These are phyloP conservation scores for Syndactyla subalaris DNA, from an alignment of 2,797 vertebrate genomes.

Conservation along the genomic window DNA sequence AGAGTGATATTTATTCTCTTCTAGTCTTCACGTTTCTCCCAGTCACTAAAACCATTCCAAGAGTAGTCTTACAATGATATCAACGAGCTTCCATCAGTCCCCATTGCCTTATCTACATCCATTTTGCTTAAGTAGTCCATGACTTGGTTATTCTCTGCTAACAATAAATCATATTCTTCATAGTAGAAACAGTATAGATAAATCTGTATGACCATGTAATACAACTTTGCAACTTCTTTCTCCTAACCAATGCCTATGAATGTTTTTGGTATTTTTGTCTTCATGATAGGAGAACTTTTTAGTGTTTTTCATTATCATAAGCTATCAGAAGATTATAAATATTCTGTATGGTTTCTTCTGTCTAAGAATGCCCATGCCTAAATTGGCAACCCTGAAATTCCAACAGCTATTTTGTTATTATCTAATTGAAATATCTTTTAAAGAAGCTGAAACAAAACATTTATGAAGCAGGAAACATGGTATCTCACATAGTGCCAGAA, in stretches of 20 bases:
- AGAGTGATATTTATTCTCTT: neutral
- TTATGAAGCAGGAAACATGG: neutral
- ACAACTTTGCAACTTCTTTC: neutral
- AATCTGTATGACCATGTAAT: neutral
- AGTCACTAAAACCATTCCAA: neutral
- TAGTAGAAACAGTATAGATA: neutral
- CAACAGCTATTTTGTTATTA: neutral
- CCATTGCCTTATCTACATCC: rapidly evolving
- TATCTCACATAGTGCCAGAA: neutral
- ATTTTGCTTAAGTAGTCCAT: neutral
- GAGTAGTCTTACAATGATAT: neutral
- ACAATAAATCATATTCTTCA: neutral
- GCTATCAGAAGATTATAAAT: neutral
- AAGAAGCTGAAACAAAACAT: neutral
- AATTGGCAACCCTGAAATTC: neutral
- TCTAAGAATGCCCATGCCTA: neutral
- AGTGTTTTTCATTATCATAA: neutral
- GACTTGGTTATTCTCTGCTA: neutral
- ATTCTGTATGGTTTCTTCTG: neutral
- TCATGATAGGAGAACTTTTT: neutral
- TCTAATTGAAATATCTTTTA: neutral
- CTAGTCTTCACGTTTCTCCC: neutral
- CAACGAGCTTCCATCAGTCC: neutral
- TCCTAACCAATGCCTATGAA: neutral
- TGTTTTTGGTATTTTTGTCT: neutral